These are phyloP conservation scores for Anthopleura sola DNA, from an alignment of 64 coral and sea anemone species.

Conservation along the genomic window DNA sequence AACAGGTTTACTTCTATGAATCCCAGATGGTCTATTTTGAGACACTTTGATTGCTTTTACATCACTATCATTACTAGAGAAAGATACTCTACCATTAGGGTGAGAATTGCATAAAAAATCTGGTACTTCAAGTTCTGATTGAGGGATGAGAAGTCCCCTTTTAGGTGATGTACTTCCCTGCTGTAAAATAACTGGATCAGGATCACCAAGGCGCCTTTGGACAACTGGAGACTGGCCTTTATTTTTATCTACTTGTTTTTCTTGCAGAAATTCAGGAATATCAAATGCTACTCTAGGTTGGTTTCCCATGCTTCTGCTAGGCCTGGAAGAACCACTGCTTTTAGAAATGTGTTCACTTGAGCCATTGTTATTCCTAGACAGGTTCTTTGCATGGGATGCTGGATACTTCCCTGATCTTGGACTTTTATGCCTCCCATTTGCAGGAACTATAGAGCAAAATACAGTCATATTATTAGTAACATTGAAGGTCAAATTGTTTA, in stretches of 20 bases:
- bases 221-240: constrained; percentile 39
- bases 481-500: too few relatives aligned
- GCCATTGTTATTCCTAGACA: not conserved
- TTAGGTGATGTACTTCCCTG: not conserved
- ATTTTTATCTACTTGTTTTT: not conserved
- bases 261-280: constrained; percentile 60
- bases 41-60: not conserved
- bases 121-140: constrained; percentile 42
- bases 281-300: constrained; percentile 49
- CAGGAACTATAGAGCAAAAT: not conserved
- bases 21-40: not conserved
- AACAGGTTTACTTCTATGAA: not conserved
- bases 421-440: not conserved
- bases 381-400: not conserved
- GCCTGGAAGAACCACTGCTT: not conserved
- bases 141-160: constrained; percentile 44
- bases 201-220: constrained; percentile 36
- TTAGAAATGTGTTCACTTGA: not conserved
- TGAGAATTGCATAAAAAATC: constrained; percentile 31
- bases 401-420: constrained; percentile 26
- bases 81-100: not conserved
- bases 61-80: not conserved
- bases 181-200: constrained; percentile 25
- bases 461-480: not conserved
- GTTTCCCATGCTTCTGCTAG: constrained; percentile 14